Conservation (phyloP, 1,140 invertebrate species). For the Scaptodrosophila lebanonensis region DNA sequence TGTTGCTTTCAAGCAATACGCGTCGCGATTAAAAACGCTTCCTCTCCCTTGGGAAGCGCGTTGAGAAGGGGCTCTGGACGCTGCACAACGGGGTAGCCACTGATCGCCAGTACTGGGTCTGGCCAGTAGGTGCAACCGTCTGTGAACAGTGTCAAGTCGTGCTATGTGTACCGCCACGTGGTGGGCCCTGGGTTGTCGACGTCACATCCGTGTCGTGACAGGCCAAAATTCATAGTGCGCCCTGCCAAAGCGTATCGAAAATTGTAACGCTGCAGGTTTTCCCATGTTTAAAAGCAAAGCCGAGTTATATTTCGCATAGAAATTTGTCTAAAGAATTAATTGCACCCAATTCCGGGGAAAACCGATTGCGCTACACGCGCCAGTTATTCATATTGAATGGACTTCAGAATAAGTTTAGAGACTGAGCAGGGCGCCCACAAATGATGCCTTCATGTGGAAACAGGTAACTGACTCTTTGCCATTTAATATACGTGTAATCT, state of each 20-base stretch:
- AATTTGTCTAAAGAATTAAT: background rate
- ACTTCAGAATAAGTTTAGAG: background rate
- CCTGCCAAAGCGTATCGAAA: constrained; percentile 54
- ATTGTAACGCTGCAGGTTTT: constrained; percentile 67
- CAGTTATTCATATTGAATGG: too few relatives aligned
- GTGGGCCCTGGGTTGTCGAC: constrained; percentile 74
- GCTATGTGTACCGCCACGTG: constrained; percentile 76
- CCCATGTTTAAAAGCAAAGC: constrained; percentile 26
- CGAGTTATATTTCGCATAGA: constrained; percentile 2
- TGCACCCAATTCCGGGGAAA: constrained; percentile 7
- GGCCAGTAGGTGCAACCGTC: constrained; percentile 76
- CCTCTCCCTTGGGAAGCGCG: constrained; percentile 8
- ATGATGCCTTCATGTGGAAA: constrained; percentile 1
- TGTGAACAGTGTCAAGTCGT: constrained; percentile 76
- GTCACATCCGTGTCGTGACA: constrained; percentile 64
- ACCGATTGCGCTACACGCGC: constrained; percentile 39
- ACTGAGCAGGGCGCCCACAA: constrained; percentile 44
- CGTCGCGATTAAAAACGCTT: constrained; percentile 16
- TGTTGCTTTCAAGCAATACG: constrained; percentile 8
- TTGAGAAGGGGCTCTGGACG: constrained; percentile 70
- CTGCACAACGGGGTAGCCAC: constrained; percentile 76
- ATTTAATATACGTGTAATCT: background rate
- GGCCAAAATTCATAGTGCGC: constrained; percentile 76
- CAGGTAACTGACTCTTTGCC: constrained; percentile 30
- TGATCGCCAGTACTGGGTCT: constrained; percentile 76